phyloP scores from a whole-genome alignment of 2,888 invertebrate species.

The Tuta absoluta region DNA sequence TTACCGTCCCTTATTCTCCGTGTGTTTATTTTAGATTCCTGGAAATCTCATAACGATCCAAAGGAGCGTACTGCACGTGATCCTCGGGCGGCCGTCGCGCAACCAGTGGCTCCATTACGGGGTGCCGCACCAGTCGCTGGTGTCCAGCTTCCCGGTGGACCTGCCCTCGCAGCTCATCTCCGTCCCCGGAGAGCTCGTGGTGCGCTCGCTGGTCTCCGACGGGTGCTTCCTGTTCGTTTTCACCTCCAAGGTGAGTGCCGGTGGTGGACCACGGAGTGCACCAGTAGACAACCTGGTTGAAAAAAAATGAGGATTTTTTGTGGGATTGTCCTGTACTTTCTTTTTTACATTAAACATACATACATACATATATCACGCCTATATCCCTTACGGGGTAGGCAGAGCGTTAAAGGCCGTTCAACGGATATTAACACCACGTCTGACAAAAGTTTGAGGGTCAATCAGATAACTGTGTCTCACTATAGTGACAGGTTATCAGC shows the following conservation, averaged over 20 bases:
- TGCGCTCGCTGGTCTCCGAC: slow-evolving; percentile 90
- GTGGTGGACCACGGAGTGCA: too few relatives aligned
- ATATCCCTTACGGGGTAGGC: too few relatives aligned
- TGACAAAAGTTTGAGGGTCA: too few relatives aligned
- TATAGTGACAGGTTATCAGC: too few relatives aligned
- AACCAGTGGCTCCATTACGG: slow-evolving; percentile 96
- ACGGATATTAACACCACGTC: too few relatives aligned
- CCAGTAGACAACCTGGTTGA: too few relatives aligned
- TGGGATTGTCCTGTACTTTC: too few relatives aligned
- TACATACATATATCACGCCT: too few relatives aligned
- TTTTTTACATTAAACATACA: too few relatives aligned
- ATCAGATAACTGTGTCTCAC: too few relatives aligned
- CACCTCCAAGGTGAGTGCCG: slow-evolving; percentile 79
- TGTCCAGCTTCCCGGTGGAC: slow-evolving; percentile 84
- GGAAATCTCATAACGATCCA: slow-evolving; percentile 92
- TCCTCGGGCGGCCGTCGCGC: slow-evolving; percentile 90
- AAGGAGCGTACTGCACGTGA: slow-evolving; percentile 92
- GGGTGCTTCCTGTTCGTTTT: slow-evolving; percentile 95
- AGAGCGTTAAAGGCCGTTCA: too few relatives aligned
- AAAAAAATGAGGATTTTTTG: too few relatives aligned
- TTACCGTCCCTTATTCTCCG: not conserved
- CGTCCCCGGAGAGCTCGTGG: slow-evolving; percentile 64
- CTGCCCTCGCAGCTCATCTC: slow-evolving; percentile 57
- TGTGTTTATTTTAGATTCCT: slow-evolving; percentile 84
- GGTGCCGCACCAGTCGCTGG: slow-evolving; percentile 88